Base-by-base conservation (phyloP, 1,140 invertebrate genomes). In the Pogonomyrmex barbatus region DNA sequence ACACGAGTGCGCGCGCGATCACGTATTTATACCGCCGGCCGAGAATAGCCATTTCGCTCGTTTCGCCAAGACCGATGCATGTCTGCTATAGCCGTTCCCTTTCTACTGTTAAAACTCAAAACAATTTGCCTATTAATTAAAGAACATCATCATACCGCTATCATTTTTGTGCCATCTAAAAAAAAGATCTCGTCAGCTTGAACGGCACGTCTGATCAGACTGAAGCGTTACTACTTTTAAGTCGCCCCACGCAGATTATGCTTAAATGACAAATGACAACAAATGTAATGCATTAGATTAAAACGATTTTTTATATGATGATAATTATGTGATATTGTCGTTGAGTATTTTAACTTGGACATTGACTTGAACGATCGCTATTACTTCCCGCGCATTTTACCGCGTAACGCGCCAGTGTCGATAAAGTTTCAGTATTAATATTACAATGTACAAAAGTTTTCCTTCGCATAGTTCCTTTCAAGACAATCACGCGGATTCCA, bases 11-110 rank as follows among this genome's bases (percentile, higher is more conserved):
- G 70, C 71, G 85, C 54, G 62, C 63, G 67, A 77, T 78, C 71
- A 84, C 87, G 83, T 93, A 93, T 93, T 92, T 93, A 93, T 93
- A 92, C 81, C 85, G 85, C 63, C 84, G 71, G 83, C 89, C 91
- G 77, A 93, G 91, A 94, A 94, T 94, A 94, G 92, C 73, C 58
- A 91, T 70, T 78, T 10, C 33, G 33, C 56, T 68, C 75, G 85
- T 87, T 77, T 86, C 91, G 92, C 88, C 88, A 88, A 88, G 90
- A 90, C 89, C 88, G 87, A 91, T 76, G 71, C 63, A 39, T 6
- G 86, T 89, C 90, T 90, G 73, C 88, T 90, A 88, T 91, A 90
- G 58, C 77, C 85, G 90, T 82, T 91, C 86, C 63, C 85, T 87
- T 85, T 89, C 86, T 68, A 87, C 88, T 73, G 56, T 42, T 62